phyloP scores from a whole-genome alignment of 2,113 vertebrate genomes.

The Caranx ignobilis region DNA sequence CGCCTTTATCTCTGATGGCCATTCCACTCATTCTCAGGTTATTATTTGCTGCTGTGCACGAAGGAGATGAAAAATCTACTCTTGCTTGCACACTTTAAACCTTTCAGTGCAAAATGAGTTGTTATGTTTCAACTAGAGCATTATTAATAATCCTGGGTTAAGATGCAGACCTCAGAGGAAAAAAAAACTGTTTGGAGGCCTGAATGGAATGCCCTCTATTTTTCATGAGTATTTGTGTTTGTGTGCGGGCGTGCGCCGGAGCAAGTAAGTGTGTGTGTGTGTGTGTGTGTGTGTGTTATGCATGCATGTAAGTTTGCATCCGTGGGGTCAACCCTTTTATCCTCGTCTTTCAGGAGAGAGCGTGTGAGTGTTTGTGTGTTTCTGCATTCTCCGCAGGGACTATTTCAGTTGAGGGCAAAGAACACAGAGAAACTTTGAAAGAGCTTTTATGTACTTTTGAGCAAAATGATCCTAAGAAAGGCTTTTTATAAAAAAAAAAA shows the following conservation, averaged over 20 bases:
- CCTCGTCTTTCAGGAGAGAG: constrained; percentile 71
- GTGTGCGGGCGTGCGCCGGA: background rate
- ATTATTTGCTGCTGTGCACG: constrained; percentile 23
- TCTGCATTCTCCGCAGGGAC: constrained; percentile 74
- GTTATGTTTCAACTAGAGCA: constrained; percentile 69
- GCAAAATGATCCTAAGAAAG: constrained; percentile 81
- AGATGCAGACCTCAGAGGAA: constrained; percentile 50
- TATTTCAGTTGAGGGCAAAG: constrained; percentile 78
- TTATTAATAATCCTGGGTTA: constrained; percentile 77
- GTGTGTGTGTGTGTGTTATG: constrained; percentile 8
- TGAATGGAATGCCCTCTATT: constrained; percentile 70
- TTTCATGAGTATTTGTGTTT: constrained; percentile 71
- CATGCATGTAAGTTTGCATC: constrained; percentile 57
- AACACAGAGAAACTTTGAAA: constrained; percentile 75
- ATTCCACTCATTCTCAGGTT: constrained; percentile 44
- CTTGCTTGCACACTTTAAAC: constrained; percentile 60
- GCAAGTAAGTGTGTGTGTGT: background rate
- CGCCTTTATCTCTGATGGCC: constrained; percentile 55
- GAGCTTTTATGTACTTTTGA: constrained; percentile 86
- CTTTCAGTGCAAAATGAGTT: constrained; percentile 65
- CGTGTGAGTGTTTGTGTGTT: constrained; percentile 76
- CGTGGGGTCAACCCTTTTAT: constrained; percentile 81
- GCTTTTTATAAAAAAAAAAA: constrained; percentile 72
- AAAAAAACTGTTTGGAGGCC: constrained; percentile 34
- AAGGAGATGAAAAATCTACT: constrained; percentile 52